phyloP scores from a whole-genome alignment of 2,797 vertebrate species.

The Onychomys torridus region DNA sequence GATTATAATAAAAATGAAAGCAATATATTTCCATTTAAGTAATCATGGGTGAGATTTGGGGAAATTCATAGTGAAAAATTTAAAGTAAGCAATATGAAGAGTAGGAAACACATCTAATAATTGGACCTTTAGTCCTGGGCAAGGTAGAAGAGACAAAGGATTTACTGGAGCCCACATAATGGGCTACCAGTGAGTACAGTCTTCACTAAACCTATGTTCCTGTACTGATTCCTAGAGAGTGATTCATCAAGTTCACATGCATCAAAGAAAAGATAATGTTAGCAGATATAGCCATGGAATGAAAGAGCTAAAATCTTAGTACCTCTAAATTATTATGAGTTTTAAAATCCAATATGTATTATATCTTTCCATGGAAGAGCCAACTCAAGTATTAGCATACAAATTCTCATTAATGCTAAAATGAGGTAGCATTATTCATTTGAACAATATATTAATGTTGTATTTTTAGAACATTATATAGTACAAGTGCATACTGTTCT shows the following conservation, averaged over 20 bases:
- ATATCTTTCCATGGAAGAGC: not conserved
- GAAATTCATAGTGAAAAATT: not conserved
- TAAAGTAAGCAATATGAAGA: not conserved
- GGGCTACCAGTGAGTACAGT: not conserved
- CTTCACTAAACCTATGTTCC: not conserved
- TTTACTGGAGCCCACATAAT: not conserved
- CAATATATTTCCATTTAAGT: not conserved
- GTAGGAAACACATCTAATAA: not conserved
- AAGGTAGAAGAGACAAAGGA: not conserved
- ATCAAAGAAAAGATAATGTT: not conserved
- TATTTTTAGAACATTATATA: not conserved
- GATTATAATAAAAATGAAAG: not conserved
- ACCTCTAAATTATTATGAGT: slow-evolving; percentile 11
- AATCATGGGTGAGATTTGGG: not conserved
- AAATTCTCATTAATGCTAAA: not conserved
- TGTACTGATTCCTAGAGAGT: not conserved
- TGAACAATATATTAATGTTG: not conserved
- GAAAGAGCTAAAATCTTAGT: not conserved
- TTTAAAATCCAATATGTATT: not conserved
- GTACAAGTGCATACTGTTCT: not conserved
- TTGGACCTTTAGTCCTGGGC: not conserved
- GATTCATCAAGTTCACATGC: not conserved
- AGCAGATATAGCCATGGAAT: not conserved
- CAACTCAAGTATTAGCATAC: slow-evolving; percentile 18
- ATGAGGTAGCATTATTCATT: slow-evolving; percentile 5